These are phyloP conservation scores for Orchestia grillus DNA, from an alignment of 1,140 invertebrate species.

Conservation along the genomic window DNA sequence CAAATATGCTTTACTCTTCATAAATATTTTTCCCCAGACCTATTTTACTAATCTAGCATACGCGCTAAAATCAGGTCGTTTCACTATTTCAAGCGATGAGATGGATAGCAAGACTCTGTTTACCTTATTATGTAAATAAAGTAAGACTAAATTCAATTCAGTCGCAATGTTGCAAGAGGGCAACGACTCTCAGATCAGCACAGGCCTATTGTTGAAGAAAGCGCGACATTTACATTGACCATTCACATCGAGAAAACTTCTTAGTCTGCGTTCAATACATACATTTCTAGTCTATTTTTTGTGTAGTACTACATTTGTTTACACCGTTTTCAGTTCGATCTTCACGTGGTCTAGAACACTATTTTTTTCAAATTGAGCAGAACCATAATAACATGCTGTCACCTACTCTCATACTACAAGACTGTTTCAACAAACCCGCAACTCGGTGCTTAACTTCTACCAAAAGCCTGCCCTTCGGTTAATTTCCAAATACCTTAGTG, in stretches of 20 bases:
- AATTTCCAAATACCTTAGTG: not conserved
- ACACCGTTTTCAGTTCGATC: not conserved
- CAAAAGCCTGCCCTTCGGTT: not conserved
- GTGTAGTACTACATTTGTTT: not conserved
- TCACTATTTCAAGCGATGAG: not conserved
- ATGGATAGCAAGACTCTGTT: not conserved
- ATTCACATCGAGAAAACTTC: not conserved
- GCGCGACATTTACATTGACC: not conserved
- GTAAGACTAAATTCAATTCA: too few relatives aligned
- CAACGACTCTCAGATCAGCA: not conserved
- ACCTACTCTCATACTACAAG: not conserved
- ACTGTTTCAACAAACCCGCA: not conserved
- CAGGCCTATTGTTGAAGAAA: not conserved
- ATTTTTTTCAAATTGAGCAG: not conserved
- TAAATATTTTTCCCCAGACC: not conserved
- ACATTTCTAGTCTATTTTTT: not conserved
- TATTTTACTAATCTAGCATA: not conserved
- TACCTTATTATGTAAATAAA: not conserved
- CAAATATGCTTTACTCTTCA: not conserved
- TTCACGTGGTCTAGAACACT: not conserved
- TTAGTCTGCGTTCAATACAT: not conserved
- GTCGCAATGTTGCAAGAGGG: too few relatives aligned
- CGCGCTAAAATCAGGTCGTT: not conserved
- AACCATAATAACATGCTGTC: not conserved
- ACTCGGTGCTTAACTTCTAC: not conserved